phyloP scores from a whole-genome alignment of 2,797 vertebrate species.

The Thamnophis elegans region DNA sequence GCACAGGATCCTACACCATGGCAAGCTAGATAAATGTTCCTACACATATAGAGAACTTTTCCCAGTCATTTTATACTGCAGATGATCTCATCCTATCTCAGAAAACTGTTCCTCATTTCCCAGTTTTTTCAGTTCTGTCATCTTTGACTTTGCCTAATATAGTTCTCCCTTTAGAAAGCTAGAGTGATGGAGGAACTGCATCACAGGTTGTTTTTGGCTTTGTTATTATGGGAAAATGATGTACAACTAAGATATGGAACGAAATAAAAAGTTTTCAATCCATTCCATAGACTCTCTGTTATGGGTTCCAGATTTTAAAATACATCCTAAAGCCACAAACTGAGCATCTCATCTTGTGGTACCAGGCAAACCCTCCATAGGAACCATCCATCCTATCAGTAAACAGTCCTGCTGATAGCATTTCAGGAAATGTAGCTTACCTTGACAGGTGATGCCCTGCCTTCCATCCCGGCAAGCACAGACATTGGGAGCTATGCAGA shows the following conservation, averaged over 20 bases:
- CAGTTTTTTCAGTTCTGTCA: neutral
- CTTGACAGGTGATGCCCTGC: conserved; percentile 76
- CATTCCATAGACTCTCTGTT: neutral
- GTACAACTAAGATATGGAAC: neutral
- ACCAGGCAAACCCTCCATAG: neutral
- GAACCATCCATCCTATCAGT: neutral
- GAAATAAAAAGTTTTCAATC: neutral
- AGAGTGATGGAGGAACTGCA: neutral
- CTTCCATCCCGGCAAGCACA: conserved; percentile 75
- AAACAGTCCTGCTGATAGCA: neutral
- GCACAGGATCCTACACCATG: neutral
- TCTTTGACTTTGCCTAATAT: neutral
- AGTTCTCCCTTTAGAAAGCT: neutral
- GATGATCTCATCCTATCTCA: neutral
- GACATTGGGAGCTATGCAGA: conserved; percentile 77
- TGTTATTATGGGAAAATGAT: neutral
- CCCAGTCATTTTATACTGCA: neutral
- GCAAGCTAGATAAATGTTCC: neutral
- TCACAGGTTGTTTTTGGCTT: neutral
- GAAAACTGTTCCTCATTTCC: neutral
- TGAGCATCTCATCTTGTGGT: neutral
- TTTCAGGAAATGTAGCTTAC: conserved; percentile 53
- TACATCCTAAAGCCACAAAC: neutral
- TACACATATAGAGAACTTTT: neutral
- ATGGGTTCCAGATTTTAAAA: neutral